phyloP scores from a whole-genome alignment of 2,888 invertebrate species.

The Stenurella melanura region DNA sequence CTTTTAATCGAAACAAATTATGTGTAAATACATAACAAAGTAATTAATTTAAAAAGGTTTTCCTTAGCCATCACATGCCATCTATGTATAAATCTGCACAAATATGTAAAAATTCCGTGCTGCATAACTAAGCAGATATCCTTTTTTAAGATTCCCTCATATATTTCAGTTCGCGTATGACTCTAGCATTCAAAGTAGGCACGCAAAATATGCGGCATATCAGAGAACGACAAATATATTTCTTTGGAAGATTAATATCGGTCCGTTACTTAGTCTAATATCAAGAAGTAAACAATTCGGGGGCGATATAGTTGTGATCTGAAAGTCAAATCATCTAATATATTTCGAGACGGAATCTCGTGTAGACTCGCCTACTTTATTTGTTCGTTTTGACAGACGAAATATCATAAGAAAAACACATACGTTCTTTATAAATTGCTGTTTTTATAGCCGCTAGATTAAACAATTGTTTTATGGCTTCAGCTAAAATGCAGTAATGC shows the following conservation, averaged over 20 bases:
- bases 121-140: not conserved
- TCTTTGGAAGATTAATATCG: slow-evolving; percentile 63
- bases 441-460: slow-evolving; percentile 24
- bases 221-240: slow-evolving; percentile 53
- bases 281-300: slow-evolving; percentile 63
- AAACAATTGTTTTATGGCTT: slow-evolving; percentile 15
- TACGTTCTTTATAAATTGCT: slow-evolving; percentile 37
- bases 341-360: slow-evolving; percentile 59
- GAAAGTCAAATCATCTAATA: slow-evolving; percentile 65
- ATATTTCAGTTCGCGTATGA: slow-evolving; percentile 16
- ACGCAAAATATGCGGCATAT: slow-evolving; percentile 38
- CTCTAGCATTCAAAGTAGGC: slow-evolving; percentile 26
- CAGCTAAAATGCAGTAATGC: not conserved
- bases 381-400: slow-evolving; percentile 56
- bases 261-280: slow-evolving; percentile 63
- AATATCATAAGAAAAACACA: slow-evolving; percentile 49
- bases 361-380: slow-evolving; percentile 60
- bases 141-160: not conserved
- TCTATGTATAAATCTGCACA: not conserved
- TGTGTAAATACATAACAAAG: too few species aligned
- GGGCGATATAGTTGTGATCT: slow-evolving; percentile 63
- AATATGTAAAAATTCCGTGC: not conserved
- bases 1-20: too few species aligned
- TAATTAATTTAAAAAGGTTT: too few species aligned
- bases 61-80: not conserved